These are phyloP conservation scores for Holocentrus rufus DNA, from an alignment of 2,797 vertebrate species.

Conservation along the genomic window DNA sequence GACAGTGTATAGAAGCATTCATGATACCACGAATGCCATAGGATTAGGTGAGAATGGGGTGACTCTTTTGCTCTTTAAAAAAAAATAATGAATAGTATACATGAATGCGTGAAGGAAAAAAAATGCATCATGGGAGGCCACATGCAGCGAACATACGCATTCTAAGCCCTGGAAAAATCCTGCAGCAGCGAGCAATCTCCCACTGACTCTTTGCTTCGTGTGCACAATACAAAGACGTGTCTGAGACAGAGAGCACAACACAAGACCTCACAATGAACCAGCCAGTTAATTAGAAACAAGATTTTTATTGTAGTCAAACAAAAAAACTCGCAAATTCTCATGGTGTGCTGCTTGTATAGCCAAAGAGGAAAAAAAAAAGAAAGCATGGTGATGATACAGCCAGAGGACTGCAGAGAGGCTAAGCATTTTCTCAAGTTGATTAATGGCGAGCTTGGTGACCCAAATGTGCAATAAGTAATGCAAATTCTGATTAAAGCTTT, in stretches of 20 bases:
- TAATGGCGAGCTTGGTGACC: slow-evolving; percentile 47
- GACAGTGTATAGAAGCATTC: no score
- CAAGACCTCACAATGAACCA: slow-evolving; percentile 5
- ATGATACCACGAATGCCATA: no score
- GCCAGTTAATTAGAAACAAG: slow-evolving; percentile 38
- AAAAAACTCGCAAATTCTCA: background rate
- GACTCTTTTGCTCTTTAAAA: no score
- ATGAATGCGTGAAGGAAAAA: background rate
- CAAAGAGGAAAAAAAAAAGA: slow-evolving; percentile 6
- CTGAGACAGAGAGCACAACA: slow-evolving; percentile 4
- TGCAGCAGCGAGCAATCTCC: background rate
- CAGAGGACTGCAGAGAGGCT: slow-evolving; percentile 21
- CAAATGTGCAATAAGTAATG: slow-evolving; percentile 54
- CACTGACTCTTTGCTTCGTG: background rate
- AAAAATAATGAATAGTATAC: no score
- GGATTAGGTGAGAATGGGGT: no score
- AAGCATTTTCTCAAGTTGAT: slow-evolving; percentile 51
- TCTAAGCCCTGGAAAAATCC: background rate
- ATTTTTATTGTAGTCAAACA: slow-evolving; percentile 29
- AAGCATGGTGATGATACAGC: slow-evolving; percentile 18
- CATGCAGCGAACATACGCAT: background rate
- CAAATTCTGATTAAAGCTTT: slow-evolving; percentile 55
- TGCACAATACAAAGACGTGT: slow-evolving; percentile 13
- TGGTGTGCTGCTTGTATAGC: slow-evolving; percentile 3
- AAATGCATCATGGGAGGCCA: background rate